A percentile compares a stretch with the other conserved stretches of the same genome.
These are phyloP conservation scores for Conopomorpha cramerella DNA, from an alignment of 1,140 invertebrate genomes.

Conservation along the genomic window DNA sequence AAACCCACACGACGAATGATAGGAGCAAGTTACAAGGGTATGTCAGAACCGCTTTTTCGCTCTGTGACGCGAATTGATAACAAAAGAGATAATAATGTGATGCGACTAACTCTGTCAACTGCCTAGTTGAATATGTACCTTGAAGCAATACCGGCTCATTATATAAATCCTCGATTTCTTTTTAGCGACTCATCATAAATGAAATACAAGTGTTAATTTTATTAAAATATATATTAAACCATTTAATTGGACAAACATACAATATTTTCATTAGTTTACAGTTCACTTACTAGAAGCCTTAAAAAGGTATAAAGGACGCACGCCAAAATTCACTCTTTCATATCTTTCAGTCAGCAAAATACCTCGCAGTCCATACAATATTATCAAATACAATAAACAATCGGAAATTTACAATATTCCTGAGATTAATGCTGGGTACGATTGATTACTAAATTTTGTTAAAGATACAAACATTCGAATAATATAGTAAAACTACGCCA, in stretches of 20 bases:
- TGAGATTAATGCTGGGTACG: too few relatives aligned
- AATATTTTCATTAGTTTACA: slow-evolving; percentile 58
- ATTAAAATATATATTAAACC: slow-evolving; percentile 62
- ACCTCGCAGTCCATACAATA: slow-evolving; percentile 3
- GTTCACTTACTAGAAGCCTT: slow-evolving; percentile 41
- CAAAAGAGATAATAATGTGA: too few relatives aligned
- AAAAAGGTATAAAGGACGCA: slow-evolving; percentile 52
- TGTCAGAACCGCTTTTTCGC: too few relatives aligned
- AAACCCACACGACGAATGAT: too few relatives aligned
- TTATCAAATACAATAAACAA: background rate
- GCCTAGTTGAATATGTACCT: too few relatives aligned
- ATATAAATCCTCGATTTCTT: too few relatives aligned
- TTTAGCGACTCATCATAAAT: too few relatives aligned
- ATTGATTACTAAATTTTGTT: background rate
- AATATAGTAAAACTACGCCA: background rate
- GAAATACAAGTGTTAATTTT: too few relatives aligned
- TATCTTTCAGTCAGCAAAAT: slow-evolving; percentile 16
- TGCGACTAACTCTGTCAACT: too few relatives aligned
- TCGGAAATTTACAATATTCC: background rate
- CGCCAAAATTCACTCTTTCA: slow-evolving; percentile 37
- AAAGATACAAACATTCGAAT: background rate
- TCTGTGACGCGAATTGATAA: too few relatives aligned
- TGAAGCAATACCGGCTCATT: too few relatives aligned
- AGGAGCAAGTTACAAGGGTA: too few relatives aligned
- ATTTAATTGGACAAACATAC: slow-evolving; percentile 57